Evolutionary conservation across 2,797 vertebrate species (phyloP), one percentile per base, ranked within the genome.

Genomic region (Anguilla anguilla): DNA sequence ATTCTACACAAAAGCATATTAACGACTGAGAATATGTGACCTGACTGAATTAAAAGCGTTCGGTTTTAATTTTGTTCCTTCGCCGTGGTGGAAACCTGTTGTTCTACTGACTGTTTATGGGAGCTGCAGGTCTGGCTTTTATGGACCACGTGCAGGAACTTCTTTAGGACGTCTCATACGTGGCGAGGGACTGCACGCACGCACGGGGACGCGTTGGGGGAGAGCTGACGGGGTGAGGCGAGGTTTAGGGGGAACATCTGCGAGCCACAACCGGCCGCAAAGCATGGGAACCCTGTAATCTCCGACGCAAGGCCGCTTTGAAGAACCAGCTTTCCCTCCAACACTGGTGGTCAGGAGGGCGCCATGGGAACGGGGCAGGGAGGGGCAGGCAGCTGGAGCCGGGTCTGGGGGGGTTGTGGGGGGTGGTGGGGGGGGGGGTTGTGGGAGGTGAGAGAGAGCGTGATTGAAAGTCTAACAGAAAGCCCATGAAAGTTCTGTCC

Each of bases 231-330:
- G 57, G 51, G 83, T 15, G 89, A 92, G 87, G 51, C 64, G 5
- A 0, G 84, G 89, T 83, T 88, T n/a, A 86, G 59, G 83, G 89
- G 86, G 89, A 92, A 92, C 92, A 94, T 92, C 91, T 92, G 91
- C 92, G 91, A 89, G 91, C 91, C 19, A 81, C 22, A 13, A 19
- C 43, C 31, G 9, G 83, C 72, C 51, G 77, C 57, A 59, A 43
- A 22, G 88, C 87, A 86, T 6, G 90, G 35, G 74, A 90, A 91
- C 91, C 89, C 85, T 28, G 39, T 90, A 91, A 72, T 84, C 85
- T 91, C 39, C 39, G 53, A 85, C 90, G 67, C 81, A 91, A 77
- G 90, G 88, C 85, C 91, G 92, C 92, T 3, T 49, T 88, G 87
- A 92, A 89, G 43, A 81, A n/a, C 19, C 6, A 9, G 91, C 61